Conservation (phyloP, 1,140 invertebrate genomes). For the Penaeus indicus region DNA sequence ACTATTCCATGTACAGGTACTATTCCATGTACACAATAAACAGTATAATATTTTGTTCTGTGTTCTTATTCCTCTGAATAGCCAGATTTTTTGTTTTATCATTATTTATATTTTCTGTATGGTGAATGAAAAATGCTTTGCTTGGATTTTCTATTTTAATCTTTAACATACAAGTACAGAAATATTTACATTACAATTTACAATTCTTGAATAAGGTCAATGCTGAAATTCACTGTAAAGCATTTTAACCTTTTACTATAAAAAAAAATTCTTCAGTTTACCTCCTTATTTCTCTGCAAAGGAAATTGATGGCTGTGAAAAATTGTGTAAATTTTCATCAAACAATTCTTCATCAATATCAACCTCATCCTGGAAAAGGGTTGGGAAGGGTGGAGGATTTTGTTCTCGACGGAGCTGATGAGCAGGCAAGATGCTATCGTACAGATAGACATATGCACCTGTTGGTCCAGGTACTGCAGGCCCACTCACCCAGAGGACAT, state of each 20-base stretch:
- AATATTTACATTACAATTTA: too few relatives aligned
- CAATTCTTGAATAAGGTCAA: neutral
- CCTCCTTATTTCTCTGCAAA: constrained; percentile 74
- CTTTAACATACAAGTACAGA: neutral
- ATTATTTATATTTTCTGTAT: neutral
- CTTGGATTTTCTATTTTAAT: neutral
- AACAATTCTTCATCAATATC: constrained; percentile 79
- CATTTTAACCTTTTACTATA: too few relatives aligned
- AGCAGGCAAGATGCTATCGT: constrained; percentile 81
- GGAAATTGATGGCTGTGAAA: constrained; percentile 78
- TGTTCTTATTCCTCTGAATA: too few relatives aligned
- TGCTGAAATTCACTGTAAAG: neutral
- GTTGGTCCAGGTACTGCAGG: constrained; percentile 83
- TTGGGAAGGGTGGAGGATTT: constrained; percentile 84
- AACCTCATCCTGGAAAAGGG: constrained; percentile 77
- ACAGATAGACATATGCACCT: constrained; percentile 85
- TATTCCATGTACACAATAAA: too few relatives aligned
- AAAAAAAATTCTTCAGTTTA: neutral
- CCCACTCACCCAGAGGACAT: constrained; percentile 91
- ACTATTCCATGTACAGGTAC: too few relatives aligned
- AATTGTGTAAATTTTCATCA: constrained; percentile 80
- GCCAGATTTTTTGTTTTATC: too few relatives aligned
- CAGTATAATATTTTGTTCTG: too few relatives aligned
- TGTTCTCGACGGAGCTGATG: constrained; percentile 54
- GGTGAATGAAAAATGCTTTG: neutral